Percentiles rank a stretch among this genome's conserved stretches.
These are phyloP conservation scores for Selene dorsalis DNA, from an alignment of 2,797 vertebrate genomes.

Conservation along the genomic window DNA sequence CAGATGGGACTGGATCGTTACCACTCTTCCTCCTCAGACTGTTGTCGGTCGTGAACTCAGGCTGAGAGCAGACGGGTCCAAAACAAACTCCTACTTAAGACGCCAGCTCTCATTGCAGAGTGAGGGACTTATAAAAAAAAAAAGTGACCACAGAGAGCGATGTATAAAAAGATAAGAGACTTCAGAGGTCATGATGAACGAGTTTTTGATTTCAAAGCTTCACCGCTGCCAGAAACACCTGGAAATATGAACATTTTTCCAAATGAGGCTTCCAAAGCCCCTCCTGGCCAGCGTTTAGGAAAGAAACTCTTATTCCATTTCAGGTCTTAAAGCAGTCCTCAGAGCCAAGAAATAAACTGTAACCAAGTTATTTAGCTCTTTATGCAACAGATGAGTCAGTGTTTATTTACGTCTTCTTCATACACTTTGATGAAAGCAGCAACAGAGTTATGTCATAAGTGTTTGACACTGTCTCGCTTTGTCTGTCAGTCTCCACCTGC, in stretches of 20 bases:
- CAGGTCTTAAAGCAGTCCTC: not conserved
- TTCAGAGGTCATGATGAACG: not conserved
- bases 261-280: slow-evolving; percentile 13
- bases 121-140: not conserved
- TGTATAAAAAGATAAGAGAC: not conserved
- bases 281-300: slow-evolving; percentile 14
- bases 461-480: slow-evolving; percentile 21
- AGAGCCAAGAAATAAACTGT: slow-evolving; percentile 22
- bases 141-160: not conserved
- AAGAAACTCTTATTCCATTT: slow-evolving; percentile 10
- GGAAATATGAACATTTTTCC: slow-evolving; percentile 14
- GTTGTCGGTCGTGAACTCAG: slow-evolving; percentile 20
- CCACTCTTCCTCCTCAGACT: slow-evolving; percentile 64
- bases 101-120: not conserved
- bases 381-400: slow-evolving; percentile 49
- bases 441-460: slow-evolving; percentile 48
- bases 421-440: slow-evolving; percentile 33
- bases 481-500: slow-evolving; percentile 62
- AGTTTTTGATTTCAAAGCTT: not conserved
- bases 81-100: slow-evolving; percentile 50
- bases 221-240: slow-evolving; percentile 19
- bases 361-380: slow-evolving; percentile 29
- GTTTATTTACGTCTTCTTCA: slow-evolving; percentile 43
- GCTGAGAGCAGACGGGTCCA: slow-evolving; percentile 43
- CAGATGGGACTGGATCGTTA: slow-evolving; percentile 82